phyloP scores from a whole-genome alignment of 2,797 vertebrate genomes.

The Notoglanidium macrostoma region DNA sequence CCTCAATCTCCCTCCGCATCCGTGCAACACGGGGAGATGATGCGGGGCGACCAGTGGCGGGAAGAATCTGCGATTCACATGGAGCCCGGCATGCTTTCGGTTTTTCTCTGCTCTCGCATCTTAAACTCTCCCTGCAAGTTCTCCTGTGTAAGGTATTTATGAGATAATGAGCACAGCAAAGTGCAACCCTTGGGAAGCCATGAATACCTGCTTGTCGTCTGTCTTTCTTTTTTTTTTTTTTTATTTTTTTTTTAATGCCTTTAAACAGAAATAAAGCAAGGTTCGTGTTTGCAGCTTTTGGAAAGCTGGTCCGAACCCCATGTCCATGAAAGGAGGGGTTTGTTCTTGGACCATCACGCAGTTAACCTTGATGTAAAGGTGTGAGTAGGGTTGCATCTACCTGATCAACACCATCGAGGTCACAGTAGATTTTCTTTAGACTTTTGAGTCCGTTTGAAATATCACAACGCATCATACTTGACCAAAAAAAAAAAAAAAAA shows the following conservation, averaged over 20 bases:
- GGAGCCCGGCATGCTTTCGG: slow-evolving; percentile 39
- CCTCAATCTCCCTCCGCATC: slow-evolving; percentile 10
- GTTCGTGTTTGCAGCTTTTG: neutral
- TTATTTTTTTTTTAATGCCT: neutral
- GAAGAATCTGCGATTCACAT: slow-evolving; percentile 34
- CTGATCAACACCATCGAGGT: neutral
- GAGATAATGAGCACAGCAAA: slow-evolving; percentile 45
- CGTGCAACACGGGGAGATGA: neutral
- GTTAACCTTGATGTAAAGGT: neutral
- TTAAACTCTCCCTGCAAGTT: neutral
- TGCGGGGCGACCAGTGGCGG: neutral
- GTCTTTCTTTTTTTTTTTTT: neutral
- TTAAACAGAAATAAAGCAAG: neutral
- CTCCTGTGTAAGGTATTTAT: slow-evolving; percentile 40
- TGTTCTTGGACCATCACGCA: neutral
- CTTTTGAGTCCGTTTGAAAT: neutral
- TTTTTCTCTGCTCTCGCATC: slow-evolving; percentile 41
- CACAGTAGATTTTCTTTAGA: neutral
- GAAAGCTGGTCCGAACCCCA: neutral
- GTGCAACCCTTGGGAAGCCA: slow-evolving; percentile 26
- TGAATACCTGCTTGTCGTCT: slow-evolving; percentile 23
- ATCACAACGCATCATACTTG: neutral
- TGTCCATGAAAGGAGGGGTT: neutral
- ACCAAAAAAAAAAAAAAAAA: neutral
- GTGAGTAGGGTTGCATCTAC: neutral